Conservation (phyloP, 2,797 vertebrate species). For the Amblyraja radiata region DNA sequence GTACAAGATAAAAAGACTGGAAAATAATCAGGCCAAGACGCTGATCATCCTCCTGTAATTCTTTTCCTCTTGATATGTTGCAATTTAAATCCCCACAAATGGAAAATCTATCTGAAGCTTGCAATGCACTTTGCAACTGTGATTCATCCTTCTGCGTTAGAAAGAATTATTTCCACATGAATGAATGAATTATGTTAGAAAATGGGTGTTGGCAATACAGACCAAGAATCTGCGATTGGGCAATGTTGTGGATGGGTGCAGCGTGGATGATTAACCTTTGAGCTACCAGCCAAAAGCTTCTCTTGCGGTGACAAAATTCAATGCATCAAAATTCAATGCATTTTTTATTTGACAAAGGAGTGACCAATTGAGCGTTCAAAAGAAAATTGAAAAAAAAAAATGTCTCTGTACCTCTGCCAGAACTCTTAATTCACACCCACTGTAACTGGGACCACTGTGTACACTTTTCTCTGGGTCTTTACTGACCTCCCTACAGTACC, state of each 20-base stretch:
- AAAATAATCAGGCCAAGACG: neutral
- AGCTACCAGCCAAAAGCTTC: neutral
- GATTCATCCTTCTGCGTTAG: neutral
- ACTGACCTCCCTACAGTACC: neutral
- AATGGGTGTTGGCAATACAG: constrained; percentile 14
- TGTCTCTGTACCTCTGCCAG: no score
- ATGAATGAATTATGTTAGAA: constrained; percentile 12
- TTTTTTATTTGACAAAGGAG: neutral
- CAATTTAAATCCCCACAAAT: neutral
- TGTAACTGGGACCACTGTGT: neutral
- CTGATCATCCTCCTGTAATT: neutral
- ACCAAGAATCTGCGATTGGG: constrained; percentile 16
- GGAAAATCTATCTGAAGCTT: neutral
- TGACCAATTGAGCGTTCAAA: neutral
- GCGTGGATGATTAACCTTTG: neutral
- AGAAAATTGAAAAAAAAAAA: neutral
- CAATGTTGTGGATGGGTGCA: neutral
- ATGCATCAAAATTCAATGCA: neutral
- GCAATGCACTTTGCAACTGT: neutral
- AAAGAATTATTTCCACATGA: constrained; percentile 21
- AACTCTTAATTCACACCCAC: neutral
- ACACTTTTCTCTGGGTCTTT: neutral
- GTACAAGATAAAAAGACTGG: neutral
- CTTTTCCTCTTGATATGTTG: neutral
- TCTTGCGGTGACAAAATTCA: neutral